These are phyloP conservation scores for Aegotheles bennettii DNA, from an alignment of 2,113 vertebrate genomes.

Conservation along the genomic window DNA sequence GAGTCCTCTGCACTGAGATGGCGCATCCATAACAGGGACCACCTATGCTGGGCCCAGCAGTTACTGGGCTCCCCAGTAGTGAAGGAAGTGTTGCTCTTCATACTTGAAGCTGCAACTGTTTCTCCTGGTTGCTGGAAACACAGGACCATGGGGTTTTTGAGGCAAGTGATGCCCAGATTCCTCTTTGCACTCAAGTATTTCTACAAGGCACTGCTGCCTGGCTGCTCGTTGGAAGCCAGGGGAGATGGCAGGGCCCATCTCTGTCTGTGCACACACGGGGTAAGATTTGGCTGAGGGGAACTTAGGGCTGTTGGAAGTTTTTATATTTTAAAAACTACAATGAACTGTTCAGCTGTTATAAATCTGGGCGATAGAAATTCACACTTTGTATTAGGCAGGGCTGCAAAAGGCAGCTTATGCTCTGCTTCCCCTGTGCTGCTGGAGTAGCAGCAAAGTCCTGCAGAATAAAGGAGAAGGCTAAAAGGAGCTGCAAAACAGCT, in stretches of 20 bases:
- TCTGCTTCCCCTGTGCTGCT: not conserved
- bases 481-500: not conserved
- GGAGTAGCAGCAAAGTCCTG: not conserved
- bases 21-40: not conserved
- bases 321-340: not conserved
- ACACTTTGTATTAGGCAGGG: not conserved
- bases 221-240: not conserved
- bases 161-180: not conserved
- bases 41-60: fast-evolving
- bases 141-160: fast-evolving
- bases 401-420: not conserved
- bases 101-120: not conserved
- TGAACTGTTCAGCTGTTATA: not conserved
- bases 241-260: not conserved
- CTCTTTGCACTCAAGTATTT: fast-evolving
- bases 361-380: fast-evolving
- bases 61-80: not conserved
- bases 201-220: fast-evolving
- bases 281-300: not conserved
- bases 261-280: not conserved
- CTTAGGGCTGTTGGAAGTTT: not conserved
- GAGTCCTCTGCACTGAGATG: not conserved
- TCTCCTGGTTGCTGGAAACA: not conserved
- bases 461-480: not conserved
- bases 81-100: no score